These are phyloP conservation scores for Drosophila aldrichi DNA, from an alignment of 2,888 invertebrate species.

Conservation along the genomic window DNA sequence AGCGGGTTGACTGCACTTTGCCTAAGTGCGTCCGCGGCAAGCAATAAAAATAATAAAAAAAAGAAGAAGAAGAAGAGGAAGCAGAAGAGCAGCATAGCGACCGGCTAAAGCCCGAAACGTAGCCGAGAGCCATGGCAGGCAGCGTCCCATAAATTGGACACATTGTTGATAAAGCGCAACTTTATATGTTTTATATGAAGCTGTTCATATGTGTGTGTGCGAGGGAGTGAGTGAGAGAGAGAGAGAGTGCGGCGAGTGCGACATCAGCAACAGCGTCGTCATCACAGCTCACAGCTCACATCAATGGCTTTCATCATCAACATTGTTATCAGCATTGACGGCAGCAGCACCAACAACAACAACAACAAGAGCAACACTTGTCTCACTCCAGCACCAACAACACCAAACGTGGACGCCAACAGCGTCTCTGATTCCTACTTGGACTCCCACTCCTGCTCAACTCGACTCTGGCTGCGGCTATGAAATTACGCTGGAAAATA, in stretches of 20 bases:
- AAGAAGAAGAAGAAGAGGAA: not conserved
- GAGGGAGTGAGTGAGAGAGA: not conserved
- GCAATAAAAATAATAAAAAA: slow-evolving; percentile 62
- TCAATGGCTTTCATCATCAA: slow-evolving; percentile 80
- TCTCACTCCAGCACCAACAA: slow-evolving; percentile 15
- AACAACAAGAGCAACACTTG: slow-evolving; percentile 46
- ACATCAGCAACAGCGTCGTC: slow-evolving; percentile 49
- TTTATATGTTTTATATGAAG: slow-evolving; percentile 79
- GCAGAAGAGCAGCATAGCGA: not conserved
- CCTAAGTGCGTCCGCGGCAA: slow-evolving; percentile 63
- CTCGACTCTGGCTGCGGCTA: slow-evolving; percentile 44
- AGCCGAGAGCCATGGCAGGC: slow-evolving; percentile 31
- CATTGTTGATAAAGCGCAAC: slow-evolving; percentile 78
- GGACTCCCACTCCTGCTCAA: slow-evolving; percentile 1
- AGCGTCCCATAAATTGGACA: slow-evolving; percentile 72
- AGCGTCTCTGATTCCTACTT: not conserved
- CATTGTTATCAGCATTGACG: slow-evolving; percentile 72
- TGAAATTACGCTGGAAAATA: slow-evolving; percentile 77
- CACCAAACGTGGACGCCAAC: slow-evolving; percentile 11
- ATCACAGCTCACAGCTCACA: slow-evolving; percentile 70
- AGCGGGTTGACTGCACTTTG: slow-evolving; percentile 64
- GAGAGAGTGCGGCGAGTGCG: not conserved
- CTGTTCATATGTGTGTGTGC: slow-evolving; percentile 48
- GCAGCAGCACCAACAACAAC: slow-evolving; percentile 35
- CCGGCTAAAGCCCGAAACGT: slow-evolving; percentile 25